Evolutionary conservation across 2,797 vertebrate species (phyloP).

Genomic region (Onychomys torridus): DNA sequence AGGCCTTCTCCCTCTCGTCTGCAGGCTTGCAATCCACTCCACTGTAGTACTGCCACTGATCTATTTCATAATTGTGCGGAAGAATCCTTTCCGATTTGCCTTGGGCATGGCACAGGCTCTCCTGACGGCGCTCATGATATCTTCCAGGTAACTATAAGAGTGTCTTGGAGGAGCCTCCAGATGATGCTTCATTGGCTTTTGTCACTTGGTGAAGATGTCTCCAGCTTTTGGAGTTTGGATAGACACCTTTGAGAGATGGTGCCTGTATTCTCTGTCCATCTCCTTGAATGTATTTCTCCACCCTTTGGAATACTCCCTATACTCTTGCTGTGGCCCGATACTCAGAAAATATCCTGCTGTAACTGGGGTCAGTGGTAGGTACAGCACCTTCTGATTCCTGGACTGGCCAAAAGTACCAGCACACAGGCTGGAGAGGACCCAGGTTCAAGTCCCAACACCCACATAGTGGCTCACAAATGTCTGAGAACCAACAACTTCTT

Average conservation of each 20-base stretch:
- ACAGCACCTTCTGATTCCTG: background rate
- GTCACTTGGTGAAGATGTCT: background rate
- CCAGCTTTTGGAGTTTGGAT: background rate
- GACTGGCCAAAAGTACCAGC: background rate
- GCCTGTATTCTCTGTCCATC: background rate
- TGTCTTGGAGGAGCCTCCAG: background rate
- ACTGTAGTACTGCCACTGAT: slow-evolving; percentile 94
- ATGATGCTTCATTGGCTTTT: background rate
- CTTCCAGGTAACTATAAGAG: slow-evolving; percentile 93
- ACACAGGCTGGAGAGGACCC: background rate
- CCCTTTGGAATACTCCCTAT: background rate
- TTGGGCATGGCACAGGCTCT: slow-evolving; percentile 98
- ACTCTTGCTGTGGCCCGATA: background rate
- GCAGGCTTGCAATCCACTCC: slow-evolving; percentile 95
- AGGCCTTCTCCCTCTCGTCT: slow-evolving; percentile 62
- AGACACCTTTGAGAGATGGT: slow-evolving; percentile 11
- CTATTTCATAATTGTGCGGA: slow-evolving; percentile 95
- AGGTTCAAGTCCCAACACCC: background rate
- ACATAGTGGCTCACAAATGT: background rate
- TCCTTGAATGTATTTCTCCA: background rate
- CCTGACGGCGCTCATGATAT: slow-evolving; percentile 98
- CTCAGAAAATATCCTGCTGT: background rate
- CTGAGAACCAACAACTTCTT: background rate
- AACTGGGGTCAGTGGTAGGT: background rate
- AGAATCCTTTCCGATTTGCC: slow-evolving; percentile 95